Base-by-base conservation (phyloP, 2,113 vertebrate species). In the Bambusicola thoracicus region DNA sequence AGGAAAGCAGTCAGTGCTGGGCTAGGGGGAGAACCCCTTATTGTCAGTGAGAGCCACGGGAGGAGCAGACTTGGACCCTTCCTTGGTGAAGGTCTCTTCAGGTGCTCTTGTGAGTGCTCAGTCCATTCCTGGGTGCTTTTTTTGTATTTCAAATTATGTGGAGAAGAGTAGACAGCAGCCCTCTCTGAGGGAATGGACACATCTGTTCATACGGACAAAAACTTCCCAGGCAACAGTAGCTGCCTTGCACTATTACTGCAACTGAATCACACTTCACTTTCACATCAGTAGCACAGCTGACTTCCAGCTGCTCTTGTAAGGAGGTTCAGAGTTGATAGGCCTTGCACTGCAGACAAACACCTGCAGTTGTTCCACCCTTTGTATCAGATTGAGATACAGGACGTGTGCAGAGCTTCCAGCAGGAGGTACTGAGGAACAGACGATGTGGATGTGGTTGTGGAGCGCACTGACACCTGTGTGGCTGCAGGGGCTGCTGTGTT, bases 401-500 rank as follows among this genome's bases (percentile, higher is more conserved):
- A 40, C 27, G 46, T 3, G 3, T 1, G 4, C 18, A 4, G 2
- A 25, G 22, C 58, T 40, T n/a, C 3, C 4, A 5, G 4, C 2
- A 10, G 6, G 24, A 15, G 41, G n/a, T 4, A 2, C 27, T 2
- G 3, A 6, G 22, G 3, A 10, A 10, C 1, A 1, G 10, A 3
- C 1, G 2, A 5, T 11, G 7, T 4, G 51, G 21, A 11, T 16
- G 40, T 8, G 59, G 8, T 6, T 6, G 3, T 1, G 12, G 46
- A 34, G 58, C 36, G 2, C 3, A 1, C 4, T 2, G 25, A 2
- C 16, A 5, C 27, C 19, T 21, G 41, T 21, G 3, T 4, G 4
- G 38, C 48, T 10, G 2, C 8, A 2, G 19, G 3, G 20, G 58
- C n/a, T 3, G 5, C 8, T 12, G 20, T 24, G 38, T 22, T 27